Evolutionary conservation across 2,113 vertebrate genomes (phyloP).

Genomic region (Arenaria interpres): DNA sequence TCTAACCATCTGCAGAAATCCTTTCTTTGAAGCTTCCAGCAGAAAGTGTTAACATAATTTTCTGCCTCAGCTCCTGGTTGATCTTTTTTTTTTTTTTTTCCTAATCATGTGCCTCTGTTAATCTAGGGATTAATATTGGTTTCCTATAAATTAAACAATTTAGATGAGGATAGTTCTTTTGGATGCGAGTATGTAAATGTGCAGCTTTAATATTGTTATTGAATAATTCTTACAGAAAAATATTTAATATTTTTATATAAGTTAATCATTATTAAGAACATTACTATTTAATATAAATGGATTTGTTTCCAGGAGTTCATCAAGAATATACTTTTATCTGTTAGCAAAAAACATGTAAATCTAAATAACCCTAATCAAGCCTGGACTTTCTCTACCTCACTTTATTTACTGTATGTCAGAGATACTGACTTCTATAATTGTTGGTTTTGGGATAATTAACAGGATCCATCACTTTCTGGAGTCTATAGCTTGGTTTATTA

Average conservation of each 20-base stretch:
- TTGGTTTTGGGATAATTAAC: background rate
- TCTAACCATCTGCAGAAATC: conserved; percentile 9
- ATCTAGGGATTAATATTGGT: background rate
- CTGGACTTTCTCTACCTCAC: background rate
- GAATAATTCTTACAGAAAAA: background rate
- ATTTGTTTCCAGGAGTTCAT: background rate
- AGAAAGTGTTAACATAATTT: conserved; percentile 4
- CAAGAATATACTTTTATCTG: background rate
- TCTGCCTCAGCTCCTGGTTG: background rate
- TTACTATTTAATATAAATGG: background rate
- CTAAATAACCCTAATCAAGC: background rate
- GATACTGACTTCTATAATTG: background rate
- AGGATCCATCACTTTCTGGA: background rate
- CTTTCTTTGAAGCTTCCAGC: background rate
- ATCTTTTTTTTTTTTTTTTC: background rate
- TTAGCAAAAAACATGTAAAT: background rate
- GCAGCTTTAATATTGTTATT: background rate
- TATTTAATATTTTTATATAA: background rate
- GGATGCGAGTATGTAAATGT: background rate
- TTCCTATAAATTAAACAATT: conserved; percentile 12
- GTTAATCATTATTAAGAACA: background rate
- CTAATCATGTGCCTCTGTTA: background rate
- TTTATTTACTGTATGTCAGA: background rate
- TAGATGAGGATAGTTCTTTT: background rate
- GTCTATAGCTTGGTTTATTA: background rate